Evolutionary conservation across 2,888 invertebrate genomes (phyloP).

Genomic region (Drosophila planitibia): DNA sequence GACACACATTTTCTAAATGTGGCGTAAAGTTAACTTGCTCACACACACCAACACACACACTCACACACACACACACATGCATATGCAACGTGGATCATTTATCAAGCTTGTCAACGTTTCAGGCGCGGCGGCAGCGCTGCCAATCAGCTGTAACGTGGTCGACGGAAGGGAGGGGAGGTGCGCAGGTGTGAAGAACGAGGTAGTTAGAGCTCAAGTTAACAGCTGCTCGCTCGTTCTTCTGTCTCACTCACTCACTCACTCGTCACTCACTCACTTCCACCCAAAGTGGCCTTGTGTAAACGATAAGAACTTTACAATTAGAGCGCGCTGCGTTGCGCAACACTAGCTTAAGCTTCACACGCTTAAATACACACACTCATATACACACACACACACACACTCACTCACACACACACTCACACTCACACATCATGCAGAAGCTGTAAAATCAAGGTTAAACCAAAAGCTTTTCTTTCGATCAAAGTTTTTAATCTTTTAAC

Average conservation of each 20-base stretch:
- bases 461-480: constrained; percentile 9
- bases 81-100: constrained; percentile 52
- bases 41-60: constrained; percentile 1
- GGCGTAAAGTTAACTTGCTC: constrained; percentile 47
- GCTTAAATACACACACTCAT: neutral
- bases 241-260: constrained; percentile 6
- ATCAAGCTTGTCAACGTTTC: constrained; percentile 54
- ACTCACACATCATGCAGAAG: constrained; percentile 2
- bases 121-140: constrained; percentile 49
- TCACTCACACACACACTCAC: neutral
- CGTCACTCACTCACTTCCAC: constrained; percentile 10
- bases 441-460: constrained; percentile 35
- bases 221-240: constrained; percentile 21
- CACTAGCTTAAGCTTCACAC: constrained; percentile 11
- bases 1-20: constrained; percentile 78
- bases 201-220: constrained; percentile 39
- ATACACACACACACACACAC: neutral
- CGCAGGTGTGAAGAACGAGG: constrained; percentile 42
- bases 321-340: constrained; percentile 44
- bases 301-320: constrained; percentile 53
- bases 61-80: neutral
- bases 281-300: constrained; percentile 40
- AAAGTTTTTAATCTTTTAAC: constrained; percentile 3
- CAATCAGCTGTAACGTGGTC: constrained; percentile 49
- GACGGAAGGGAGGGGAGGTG: neutral